These are phyloP conservation scores for Rambutsinella grinnellia DNA, from an alignment of 2,888 invertebrate genomes.

Conservation along the genomic window DNA sequence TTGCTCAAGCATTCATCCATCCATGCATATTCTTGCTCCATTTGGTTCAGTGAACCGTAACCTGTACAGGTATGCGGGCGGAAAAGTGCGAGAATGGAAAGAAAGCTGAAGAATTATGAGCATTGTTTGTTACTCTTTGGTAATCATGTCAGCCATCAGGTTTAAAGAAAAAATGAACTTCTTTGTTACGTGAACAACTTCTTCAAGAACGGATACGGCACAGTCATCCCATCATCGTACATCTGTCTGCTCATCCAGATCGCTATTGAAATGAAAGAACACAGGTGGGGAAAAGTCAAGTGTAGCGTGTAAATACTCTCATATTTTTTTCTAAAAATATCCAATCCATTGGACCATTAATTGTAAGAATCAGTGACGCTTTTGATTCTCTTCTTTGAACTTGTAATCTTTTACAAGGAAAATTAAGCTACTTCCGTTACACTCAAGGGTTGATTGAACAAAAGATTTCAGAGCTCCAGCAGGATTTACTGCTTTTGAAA, in stretches of 20 bases:
- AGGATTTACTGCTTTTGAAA: not conserved
- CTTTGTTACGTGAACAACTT: conserved; percentile 14
- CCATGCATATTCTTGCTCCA: not conserved
- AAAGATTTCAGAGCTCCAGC: not conserved
- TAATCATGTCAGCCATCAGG: conserved; percentile 16
- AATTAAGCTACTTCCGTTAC: conserved; percentile 36
- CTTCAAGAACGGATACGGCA: conserved; percentile 34
- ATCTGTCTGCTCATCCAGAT: conserved; percentile 42
- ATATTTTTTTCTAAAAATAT: conserved; percentile 12
- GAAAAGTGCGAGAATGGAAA: not conserved
- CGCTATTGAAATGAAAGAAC: not conserved
- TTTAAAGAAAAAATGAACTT: conserved; percentile 16
- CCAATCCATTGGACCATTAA: conserved; percentile 32
- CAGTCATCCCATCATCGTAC: conserved; percentile 34
- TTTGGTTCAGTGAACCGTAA: conserved; percentile 48
- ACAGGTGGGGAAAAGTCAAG: conserved; percentile 45
- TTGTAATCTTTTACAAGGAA: not conserved
- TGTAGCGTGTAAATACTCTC: not conserved
- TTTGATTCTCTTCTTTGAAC: not conserved
- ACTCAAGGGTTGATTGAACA: conserved; percentile 1
- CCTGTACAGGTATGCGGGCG: not conserved
- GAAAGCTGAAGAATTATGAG: conserved; percentile 18
- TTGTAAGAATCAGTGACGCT: conserved; percentile 1
- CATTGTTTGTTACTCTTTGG: conserved; percentile 21
- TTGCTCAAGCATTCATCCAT: not conserved